Evolutionary conservation across 1,140 invertebrate genomes (phyloP).

Genomic region (Drosophila ficusphila): DNA sequence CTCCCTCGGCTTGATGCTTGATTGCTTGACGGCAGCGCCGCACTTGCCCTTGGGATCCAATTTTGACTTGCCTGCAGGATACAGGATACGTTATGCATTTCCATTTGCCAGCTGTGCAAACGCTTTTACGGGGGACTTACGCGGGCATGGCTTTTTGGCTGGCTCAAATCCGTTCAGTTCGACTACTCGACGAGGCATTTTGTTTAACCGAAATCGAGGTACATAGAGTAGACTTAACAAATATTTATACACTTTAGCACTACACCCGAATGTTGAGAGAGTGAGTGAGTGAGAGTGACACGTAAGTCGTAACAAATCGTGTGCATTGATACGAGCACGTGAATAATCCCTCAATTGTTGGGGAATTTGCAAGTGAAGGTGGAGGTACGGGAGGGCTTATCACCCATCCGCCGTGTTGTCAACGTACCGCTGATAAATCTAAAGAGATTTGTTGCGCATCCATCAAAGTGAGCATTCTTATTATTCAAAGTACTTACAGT

Average conservation of each 20-base stretch:
- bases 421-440: conserved; percentile 59
- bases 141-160: not conserved
- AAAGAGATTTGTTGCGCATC: conserved; percentile 72
- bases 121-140: conserved; percentile 1
- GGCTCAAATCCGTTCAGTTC: not conserved
- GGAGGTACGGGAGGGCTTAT: too few relatives aligned
- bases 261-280: not conserved
- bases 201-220: conserved; percentile 20
- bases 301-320: conserved; percentile 39
- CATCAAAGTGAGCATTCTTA: conserved; percentile 81
- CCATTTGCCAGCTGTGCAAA: too few relatives aligned
- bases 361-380: too few relatives aligned
- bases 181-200: conserved; percentile 38
- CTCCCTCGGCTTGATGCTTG: conserved; percentile 8
- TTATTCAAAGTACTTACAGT: conserved; percentile 79
- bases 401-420: conserved; percentile 16
- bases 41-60: conserved; percentile 11
- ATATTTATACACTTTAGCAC: conserved; percentile 22
- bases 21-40: not conserved
- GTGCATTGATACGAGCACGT: conserved; percentile 14
- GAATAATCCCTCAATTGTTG: conserved; percentile 37
- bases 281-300: conserved; percentile 28
- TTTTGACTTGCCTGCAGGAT: conserved; percentile 21
- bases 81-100: too few relatives aligned
- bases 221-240: conserved; percentile 4